Evolutionary conservation across 2,888 invertebrate species (phyloP).

Genomic region (Danaus chrysippus): DNA sequence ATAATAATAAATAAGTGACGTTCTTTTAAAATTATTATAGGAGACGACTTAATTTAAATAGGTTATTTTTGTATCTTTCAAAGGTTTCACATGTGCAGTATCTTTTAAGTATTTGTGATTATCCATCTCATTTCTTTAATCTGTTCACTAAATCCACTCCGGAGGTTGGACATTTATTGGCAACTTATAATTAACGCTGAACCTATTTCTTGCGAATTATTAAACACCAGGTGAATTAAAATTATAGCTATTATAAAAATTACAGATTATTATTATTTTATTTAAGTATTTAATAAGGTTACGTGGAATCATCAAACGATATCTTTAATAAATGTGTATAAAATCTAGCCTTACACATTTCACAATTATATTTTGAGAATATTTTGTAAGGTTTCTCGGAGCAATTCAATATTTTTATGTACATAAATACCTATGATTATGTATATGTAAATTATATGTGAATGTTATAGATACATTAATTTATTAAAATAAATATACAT

Average conservation of each 20-base stretch:
- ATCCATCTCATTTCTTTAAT: slow-evolving; percentile 37
- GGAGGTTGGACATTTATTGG: slow-evolving; percentile 47
- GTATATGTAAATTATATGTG: too few relatives aligned
- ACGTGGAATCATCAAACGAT: too few relatives aligned
- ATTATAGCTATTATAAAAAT: too few relatives aligned
- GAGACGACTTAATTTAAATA: not conserved
- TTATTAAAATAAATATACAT: not conserved
- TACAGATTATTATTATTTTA: too few relatives aligned
- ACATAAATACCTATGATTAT: too few relatives aligned
- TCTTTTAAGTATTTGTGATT: slow-evolving; percentile 38
- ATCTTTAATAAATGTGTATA: too few relatives aligned
- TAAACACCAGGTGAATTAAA: too few relatives aligned
- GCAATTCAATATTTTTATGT: too few relatives aligned
- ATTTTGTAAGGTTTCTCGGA: too few relatives aligned
- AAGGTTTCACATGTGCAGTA: not conserved
- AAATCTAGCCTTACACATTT: too few relatives aligned
- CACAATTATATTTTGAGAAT: too few relatives aligned
- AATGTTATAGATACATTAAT: not conserved
- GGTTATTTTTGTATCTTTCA: not conserved
- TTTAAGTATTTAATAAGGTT: too few relatives aligned
- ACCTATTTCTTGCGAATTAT: not conserved
- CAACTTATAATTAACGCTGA: slow-evolving; percentile 49
- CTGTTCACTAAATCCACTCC: slow-evolving; percentile 35
- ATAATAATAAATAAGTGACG: not conserved
- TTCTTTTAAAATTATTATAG: not conserved